A percentile compares a stretch with the other conserved stretches of the same genome.
Evolutionary conservation across 2,113 vertebrate genomes (phyloP).

Genomic region (Lepidothrix coronata): DNA sequence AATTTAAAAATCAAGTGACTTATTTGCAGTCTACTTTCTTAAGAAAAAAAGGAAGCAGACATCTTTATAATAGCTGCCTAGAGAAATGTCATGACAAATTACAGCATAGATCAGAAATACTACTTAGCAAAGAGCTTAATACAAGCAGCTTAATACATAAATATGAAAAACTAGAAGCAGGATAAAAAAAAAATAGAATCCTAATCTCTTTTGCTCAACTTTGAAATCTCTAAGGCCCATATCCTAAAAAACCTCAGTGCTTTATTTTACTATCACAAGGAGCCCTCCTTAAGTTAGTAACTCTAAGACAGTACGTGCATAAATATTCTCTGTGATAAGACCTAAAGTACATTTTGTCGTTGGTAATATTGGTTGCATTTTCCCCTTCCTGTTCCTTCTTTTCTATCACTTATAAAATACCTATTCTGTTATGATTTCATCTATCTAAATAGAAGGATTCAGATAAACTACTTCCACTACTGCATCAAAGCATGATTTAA

Average conservation of each 20-base stretch:
- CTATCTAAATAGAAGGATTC: not conserved
- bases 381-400: not conserved
- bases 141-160: conserved; percentile 64
- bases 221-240: conserved; percentile 47
- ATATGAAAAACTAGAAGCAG: conserved; percentile 51
- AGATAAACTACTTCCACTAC: not conserved
- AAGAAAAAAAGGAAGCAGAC: conserved; percentile 33
- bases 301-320: accelerated
- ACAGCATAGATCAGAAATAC: conserved; percentile 60
- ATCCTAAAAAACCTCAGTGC: not conserved
- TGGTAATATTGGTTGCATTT: not conserved
- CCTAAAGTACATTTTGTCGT: not conserved
- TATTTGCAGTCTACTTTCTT: conserved; percentile 50
- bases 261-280: not conserved
- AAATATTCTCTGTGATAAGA: not conserved
- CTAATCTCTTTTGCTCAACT: conserved; percentile 68
- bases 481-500: not conserved
- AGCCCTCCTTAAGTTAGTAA: not conserved
- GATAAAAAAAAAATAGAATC: conserved; percentile 48
- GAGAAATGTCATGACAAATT: conserved; percentile 66
- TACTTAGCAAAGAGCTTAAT: conserved; percentile 59
- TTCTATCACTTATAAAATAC: not conserved
- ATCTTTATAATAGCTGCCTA: conserved; percentile 63
- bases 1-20: conserved; percentile 60
- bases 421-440: not conserved